A percentile compares a stretch with the other conserved stretches of the same genome.
Evolutionary conservation across 2,797 vertebrate genomes (phyloP).

Genomic region (Malacoctenus gilli): DNA sequence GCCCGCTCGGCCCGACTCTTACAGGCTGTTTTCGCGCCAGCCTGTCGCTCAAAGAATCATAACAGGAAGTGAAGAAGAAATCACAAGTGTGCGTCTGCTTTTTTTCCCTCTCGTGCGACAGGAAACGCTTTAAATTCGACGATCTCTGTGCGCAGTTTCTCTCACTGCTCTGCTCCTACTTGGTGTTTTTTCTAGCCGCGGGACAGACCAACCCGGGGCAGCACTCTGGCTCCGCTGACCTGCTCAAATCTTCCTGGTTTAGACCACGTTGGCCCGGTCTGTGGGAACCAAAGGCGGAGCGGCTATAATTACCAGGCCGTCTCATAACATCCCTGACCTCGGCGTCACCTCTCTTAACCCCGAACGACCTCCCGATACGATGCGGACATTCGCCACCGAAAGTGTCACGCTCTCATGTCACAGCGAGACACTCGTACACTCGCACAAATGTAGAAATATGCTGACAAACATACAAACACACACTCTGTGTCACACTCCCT

Average conservation of each 20-base stretch:
- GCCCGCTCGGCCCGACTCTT: conserved; percentile 32
- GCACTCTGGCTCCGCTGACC: conserved; percentile 29
- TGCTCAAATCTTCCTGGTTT: conserved; percentile 35
- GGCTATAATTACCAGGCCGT: conserved; percentile 68
- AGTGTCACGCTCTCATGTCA: conserved; percentile 16
- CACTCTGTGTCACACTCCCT: conserved; percentile 28
- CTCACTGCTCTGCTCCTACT: background rate
- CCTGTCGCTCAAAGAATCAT: conserved; percentile 36
- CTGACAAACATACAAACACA: conserved; percentile 47
- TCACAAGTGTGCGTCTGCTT: background rate
- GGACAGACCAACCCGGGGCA: conserved; percentile 25
- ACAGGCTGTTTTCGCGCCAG: conserved; percentile 34
- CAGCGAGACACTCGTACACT: conserved; percentile 6
- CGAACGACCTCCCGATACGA: conserved; percentile 40
- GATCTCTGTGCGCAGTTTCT: too few species aligned
- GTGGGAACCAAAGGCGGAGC: conserved; percentile 64
- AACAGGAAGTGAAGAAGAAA: background rate
- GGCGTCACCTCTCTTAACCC: conserved; percentile 53
- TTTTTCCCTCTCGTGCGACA: background rate
- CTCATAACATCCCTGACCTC: conserved; percentile 63
- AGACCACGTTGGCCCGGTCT: conserved; percentile 40
- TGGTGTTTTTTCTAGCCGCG: conserved; percentile 12
- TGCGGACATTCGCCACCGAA: conserved; percentile 24
- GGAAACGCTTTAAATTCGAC: background rate
- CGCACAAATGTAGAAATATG: conserved; percentile 37